Percentiles rank a stretch among this genome's conserved stretches.
These are phyloP conservation scores for Ethmia dodecea DNA, from an alignment of 2,888 invertebrate genomes.

Conservation along the genomic window DNA sequence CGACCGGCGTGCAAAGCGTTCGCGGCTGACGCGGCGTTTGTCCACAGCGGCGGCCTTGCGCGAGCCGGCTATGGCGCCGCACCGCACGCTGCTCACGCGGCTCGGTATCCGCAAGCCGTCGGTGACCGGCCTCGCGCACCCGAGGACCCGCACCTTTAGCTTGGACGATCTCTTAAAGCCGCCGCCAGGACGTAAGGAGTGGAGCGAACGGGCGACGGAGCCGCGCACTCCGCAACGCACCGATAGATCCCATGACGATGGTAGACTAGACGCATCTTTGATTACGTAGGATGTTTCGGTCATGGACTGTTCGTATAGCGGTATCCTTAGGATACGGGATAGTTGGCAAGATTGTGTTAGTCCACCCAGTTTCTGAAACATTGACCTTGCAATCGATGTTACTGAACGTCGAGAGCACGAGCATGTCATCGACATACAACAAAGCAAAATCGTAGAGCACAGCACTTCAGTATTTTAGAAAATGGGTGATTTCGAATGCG, in stretches of 20 bases:
- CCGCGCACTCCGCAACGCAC: constrained; percentile 56
- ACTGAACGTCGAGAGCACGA: no score
- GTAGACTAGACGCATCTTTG: neutral
- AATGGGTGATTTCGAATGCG: no score
- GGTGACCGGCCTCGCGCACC: constrained; percentile 85
- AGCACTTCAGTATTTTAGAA: no score
- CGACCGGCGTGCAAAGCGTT: constrained; percentile 17
- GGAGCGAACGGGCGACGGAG: constrained; percentile 55
- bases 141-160: constrained; percentile 89
- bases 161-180: constrained; percentile 92
- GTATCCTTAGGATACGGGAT: no score
- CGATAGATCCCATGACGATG: constrained; percentile 8
- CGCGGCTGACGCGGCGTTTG: constrained; percentile 64
- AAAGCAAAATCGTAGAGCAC: no score
- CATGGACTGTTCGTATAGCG: no score
- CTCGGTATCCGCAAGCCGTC: constrained; percentile 93
- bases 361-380: constrained; percentile 9
- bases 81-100: constrained; percentile 86
- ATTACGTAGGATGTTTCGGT: no score
- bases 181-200: constrained; percentile 87
- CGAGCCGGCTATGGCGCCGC: constrained; percentile 53
- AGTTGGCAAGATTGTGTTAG: no score
- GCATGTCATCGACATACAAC: no score
- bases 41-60: constrained; percentile 74
- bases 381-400: no score